Conservation (phyloP, 2,113 vertebrate genomes). For the Ptychochromis oligacanthus region DNA sequence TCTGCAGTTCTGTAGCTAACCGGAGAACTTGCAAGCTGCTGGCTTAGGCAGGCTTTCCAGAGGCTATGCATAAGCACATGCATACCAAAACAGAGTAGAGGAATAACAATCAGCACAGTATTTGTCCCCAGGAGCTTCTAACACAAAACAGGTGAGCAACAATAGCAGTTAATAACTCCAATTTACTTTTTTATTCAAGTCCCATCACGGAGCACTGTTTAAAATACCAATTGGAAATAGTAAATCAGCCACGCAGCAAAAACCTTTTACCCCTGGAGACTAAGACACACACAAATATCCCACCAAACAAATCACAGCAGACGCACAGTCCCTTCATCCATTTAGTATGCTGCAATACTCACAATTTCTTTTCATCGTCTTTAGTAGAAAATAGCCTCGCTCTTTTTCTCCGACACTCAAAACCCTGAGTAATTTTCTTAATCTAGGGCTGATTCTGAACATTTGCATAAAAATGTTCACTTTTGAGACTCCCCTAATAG, state of each 20-base stretch:
- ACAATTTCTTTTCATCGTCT: constrained; percentile 56
- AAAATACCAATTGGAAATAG: constrained; percentile 72
- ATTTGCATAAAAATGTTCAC: constrained; percentile 78
- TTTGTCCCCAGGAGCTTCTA: constrained; percentile 67
- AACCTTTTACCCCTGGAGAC: constrained; percentile 64
- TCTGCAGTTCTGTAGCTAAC: constrained; percentile 8
- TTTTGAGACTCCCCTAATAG: constrained; percentile 64
- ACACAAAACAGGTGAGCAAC: constrained; percentile 74
- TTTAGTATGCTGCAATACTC: constrained; percentile 49
- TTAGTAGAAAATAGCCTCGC: constrained; percentile 54
- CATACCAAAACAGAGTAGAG: constrained; percentile 48
- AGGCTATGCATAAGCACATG: constrained; percentile 32
- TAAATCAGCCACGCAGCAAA: constrained; percentile 69
- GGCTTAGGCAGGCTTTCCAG: constrained; percentile 27
- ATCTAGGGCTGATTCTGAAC: constrained; percentile 37
- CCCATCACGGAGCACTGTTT: constrained; percentile 63
- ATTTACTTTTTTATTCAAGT: constrained; percentile 72
- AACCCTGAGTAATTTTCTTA: constrained; percentile 68
- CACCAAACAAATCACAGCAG: constrained; percentile 53
- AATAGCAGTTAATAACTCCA: constrained; percentile 73
- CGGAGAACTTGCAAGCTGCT: constrained; percentile 18
- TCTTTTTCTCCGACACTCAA: constrained; percentile 43
- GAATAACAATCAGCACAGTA: constrained; percentile 64
- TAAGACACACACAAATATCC: constrained; percentile 53
- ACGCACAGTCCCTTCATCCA: constrained; percentile 42